Base-by-base conservation (phyloP, 2,888 invertebrate genomes). In the Harpalus rubripes region DNA sequence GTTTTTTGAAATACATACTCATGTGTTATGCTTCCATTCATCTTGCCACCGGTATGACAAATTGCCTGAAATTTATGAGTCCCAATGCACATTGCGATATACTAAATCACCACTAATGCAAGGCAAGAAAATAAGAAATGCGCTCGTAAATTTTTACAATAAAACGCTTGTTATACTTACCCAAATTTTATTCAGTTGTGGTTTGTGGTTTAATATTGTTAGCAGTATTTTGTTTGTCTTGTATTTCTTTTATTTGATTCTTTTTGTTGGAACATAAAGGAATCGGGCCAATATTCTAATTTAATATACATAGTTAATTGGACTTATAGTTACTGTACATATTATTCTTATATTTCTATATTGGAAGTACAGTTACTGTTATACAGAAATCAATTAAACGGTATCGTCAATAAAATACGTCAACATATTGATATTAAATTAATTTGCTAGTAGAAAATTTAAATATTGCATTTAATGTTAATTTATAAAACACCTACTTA, bases 1-100 rank as follows among this genome's bases (percentile, higher is more conserved):
- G 12, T 76, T 83, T 83, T 83, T 83, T 83, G n/a, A 83, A 83
- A 74, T 83, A 83, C 59, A 39, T 63, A 22, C 63, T 63, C 63
- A 8, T 18, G 65, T 56, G 65, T 81, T 79, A 52, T 81, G 10
- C 81, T 32, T 41, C 68, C 61, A 83, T 74, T 83, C 59, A 76
- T 61, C 68, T 26, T 22, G 76, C 63, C 26, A 44, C 18, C 26
- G 58, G 63, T 76, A 83, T 76, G 83, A 83, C 83, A 83, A 83
- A 83, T 83, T 83, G 83, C 7, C 56, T 39, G 16, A 15, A 83
- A 83, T 83, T 61, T 83, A 83, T 76, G 83, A 44, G 74, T 52
- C 10, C 52, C 16, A 18, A 32, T 68, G 7, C 26, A 39, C 15
- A 68, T 7, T 32, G 68, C 68, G 63, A 15, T 32, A n/a, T 58